Evolutionary conservation across 2,113 vertebrate species (phyloP), one percentile per base, ranked within the genome.

Genomic region (Carlito syrichta): DNA sequence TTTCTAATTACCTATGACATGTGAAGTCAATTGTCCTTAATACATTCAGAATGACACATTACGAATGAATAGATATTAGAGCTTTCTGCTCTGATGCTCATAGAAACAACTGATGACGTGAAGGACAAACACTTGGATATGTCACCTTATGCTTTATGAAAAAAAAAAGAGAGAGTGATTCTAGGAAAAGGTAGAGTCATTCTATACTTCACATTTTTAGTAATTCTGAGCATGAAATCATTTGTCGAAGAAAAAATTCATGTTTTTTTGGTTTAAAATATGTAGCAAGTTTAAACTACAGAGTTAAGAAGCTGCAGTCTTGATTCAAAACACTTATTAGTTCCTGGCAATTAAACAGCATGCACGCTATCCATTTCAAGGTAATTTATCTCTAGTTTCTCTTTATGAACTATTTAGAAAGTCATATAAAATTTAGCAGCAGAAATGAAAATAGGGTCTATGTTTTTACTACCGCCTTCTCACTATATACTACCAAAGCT

Each of bases 21-120:
- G 99, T 99, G 99, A 99, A 99, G 99, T 99, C 99, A 99, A 99
- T 99, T 99, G 99, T 99, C 98, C 99, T 99, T 99, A 99, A 99
- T 99, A 98, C 98, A 98, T 98, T 98, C 98, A 99, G 98, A 99
- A 99, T 99, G 99, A 99, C 99, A 99, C 98, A 98, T 98, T 99
- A 99, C 98, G 98, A 99, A 98, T 98, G 98, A 98, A 98, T 98
- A 98, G 99, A 99, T 99, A 98, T 98, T 98, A 99, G 98, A 98
- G 98, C 98, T 98, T 99, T 99, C 99, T 99, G 99, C 99, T 99
- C 99, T 99, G 97, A 98, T 99, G 99, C 98, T 98, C 98, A 91
- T 95, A 97, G 98, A 99, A 99, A 98, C 97, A 97, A 98, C 98
- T 97, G 97, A 98, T 98, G n/a, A n/a, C n/a, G n/a, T n/a, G 98